Percentiles rank a stretch among this genome's conserved stretches.
phyloP scores from a whole-genome alignment of 2,113 vertebrate genomes.

The Pipra filicauda region DNA sequence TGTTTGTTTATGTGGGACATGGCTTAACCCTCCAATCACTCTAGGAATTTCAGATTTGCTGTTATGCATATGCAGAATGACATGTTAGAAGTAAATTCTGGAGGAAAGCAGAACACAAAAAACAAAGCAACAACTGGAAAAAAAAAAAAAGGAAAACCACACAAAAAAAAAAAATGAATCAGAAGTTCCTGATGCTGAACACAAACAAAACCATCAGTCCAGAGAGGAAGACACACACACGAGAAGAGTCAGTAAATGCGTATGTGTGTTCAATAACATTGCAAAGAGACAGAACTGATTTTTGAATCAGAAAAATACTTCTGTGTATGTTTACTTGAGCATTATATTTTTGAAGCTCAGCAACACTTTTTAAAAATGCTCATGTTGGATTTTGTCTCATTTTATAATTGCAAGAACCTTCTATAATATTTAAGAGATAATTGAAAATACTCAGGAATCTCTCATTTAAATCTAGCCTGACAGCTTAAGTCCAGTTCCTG shows the following conservation, averaged over 20 bases:
- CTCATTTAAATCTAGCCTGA: not conserved
- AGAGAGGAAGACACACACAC: not conserved
- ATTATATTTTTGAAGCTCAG: not conserved
- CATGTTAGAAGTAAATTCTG: not conserved
- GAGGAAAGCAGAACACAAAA: not conserved
- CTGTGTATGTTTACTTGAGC: not conserved
- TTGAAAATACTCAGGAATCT: accelerated
- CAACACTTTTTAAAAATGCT: not conserved
- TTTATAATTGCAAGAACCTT: not conserved
- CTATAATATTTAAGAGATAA: not conserved
- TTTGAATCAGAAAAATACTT: not conserved
- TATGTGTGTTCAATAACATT: not conserved
- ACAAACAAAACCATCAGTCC: not conserved
- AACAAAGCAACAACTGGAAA: not conserved
- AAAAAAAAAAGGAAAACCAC: not conserved
- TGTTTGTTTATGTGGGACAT: not conserved
- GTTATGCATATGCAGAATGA: not conserved
- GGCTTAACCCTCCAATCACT: not conserved
- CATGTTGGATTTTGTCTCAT: not conserved
- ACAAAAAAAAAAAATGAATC: not conserved
- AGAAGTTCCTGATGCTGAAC: not conserved
- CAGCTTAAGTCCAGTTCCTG: not conserved
- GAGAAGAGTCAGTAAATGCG: not conserved
- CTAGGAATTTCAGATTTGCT: not conserved
- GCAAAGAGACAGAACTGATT: not conserved